These are phyloP conservation scores for Punctoribates punctum DNA, from an alignment of 2,888 invertebrate genomes.

Conservation along the genomic window DNA sequence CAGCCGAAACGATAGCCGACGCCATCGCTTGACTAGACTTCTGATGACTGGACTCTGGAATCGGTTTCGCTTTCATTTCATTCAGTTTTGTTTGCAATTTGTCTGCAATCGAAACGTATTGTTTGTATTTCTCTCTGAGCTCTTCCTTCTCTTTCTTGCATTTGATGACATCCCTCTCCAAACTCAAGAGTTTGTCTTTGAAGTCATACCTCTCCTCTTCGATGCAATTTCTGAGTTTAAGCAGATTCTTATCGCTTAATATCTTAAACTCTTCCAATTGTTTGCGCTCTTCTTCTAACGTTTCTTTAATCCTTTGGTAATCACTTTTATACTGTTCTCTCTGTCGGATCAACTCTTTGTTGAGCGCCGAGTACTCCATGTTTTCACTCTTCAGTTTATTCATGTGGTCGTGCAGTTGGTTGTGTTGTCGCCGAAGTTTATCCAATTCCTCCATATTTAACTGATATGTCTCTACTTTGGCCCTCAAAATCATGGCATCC, in stretches of 20 bases:
- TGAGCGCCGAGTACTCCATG: conserved; percentile 21
- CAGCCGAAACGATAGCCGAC: not conserved
- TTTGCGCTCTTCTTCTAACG: conserved; percentile 39
- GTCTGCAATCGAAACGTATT: conserved; percentile 26
- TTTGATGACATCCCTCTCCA: conserved; percentile 32
- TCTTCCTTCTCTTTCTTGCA: conserved; percentile 37
- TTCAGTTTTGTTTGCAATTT: conserved; percentile 27
- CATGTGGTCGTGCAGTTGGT: conserved; percentile 33
- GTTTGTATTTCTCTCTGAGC: conserved; percentile 23
- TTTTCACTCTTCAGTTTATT: conserved; percentile 31
- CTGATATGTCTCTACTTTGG: conserved; percentile 41
- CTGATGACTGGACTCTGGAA: not conserved
- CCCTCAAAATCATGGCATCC: conserved; percentile 39
- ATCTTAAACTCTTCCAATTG: conserved; percentile 29
- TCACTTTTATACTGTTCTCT: conserved; percentile 29
- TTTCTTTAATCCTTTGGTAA: conserved; percentile 32
- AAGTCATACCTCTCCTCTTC: conserved; percentile 43
- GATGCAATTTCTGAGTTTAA: conserved; percentile 19
- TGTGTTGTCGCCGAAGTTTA: conserved; percentile 39
- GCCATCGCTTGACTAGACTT: conserved; percentile 24
- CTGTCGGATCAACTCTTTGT: conserved; percentile 39
- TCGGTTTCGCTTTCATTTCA: not conserved
- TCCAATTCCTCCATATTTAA: conserved; percentile 39
- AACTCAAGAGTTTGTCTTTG: conserved; percentile 13
- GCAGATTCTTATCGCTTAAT: conserved; percentile 34